Evolutionary conservation across 2,797 vertebrate species (phyloP).

Genomic region (Poeciliopsis gracilis): DNA sequence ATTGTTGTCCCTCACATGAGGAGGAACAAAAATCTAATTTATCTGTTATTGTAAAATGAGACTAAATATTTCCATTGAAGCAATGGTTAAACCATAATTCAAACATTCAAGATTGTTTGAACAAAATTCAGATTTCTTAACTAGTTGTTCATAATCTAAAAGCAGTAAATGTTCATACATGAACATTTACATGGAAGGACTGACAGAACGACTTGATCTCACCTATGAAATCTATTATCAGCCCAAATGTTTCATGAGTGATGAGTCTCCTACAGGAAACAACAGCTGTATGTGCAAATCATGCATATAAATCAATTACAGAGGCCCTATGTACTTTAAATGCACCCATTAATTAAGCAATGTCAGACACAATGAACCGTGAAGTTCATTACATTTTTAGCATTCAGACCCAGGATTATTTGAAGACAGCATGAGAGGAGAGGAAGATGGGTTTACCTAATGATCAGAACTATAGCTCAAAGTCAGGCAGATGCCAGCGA

Average conservation of each 20-base stretch:
- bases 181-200: constrained; percentile 26
- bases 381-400: constrained; percentile 99
- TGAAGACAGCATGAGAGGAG: constrained; percentile 83
- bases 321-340: constrained; percentile 98
- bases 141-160: constrained; percentile 25
- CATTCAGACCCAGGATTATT: constrained; percentile 95
- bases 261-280: constrained; percentile 99
- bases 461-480: constrained; percentile 91
- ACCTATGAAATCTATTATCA: constrained; percentile 74
- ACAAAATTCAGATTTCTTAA: constrained; percentile 18
- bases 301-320: constrained; percentile 99
- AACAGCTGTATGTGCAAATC: constrained; percentile 99
- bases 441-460: constrained; percentile 91
- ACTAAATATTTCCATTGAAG: not conserved
- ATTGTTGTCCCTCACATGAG: constrained; percentile 31
- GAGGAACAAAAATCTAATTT: not conserved
- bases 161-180: constrained; percentile 24
- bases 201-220: constrained; percentile 58
- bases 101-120: not conserved
- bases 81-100: not conserved
- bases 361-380: constrained; percentile 99
- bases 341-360: constrained; percentile 99
- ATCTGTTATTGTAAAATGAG: not conserved
- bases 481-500: constrained; percentile 83
- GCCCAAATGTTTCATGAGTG: constrained; percentile 89